These are phyloP conservation scores for Tamias sibiricus DNA, from an alignment of 2,113 vertebrate genomes.

Conservation along the genomic window DNA sequence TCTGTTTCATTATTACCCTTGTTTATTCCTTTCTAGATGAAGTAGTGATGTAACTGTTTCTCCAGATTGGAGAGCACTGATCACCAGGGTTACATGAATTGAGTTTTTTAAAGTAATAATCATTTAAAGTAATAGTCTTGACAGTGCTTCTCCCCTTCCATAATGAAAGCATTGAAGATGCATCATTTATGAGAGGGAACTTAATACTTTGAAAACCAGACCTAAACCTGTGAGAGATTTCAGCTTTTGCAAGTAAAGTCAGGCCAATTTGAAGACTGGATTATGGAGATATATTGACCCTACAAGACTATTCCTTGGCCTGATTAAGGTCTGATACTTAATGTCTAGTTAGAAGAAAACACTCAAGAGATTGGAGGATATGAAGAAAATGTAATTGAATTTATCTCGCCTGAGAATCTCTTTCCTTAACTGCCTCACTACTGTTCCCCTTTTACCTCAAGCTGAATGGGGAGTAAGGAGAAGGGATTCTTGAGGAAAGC, in stretches of 20 bases:
- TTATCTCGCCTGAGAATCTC: not conserved
- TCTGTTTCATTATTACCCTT: not conserved
- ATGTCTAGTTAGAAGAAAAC: not conserved
- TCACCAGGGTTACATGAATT: not conserved
- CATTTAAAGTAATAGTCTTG: not conserved
- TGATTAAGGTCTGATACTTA: not conserved
- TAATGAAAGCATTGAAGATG: not conserved
- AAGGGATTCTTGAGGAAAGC: not conserved
- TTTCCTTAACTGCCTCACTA: not conserved
- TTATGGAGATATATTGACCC: not conserved
- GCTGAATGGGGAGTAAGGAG: not conserved
- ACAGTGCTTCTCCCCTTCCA: not conserved
- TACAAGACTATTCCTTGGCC: not conserved
- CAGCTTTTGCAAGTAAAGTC: not conserved
- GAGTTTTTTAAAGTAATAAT: not conserved
- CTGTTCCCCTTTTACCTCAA: not conserved
- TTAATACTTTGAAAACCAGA: not conserved
- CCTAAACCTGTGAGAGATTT: not conserved
- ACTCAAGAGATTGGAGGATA: not conserved
- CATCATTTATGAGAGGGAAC: not conserved
- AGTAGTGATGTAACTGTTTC: not conserved
- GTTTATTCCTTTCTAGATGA: not conserved
- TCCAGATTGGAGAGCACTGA: not conserved
- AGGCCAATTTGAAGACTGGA: not conserved
- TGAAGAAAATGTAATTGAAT: not conserved